Base-by-base conservation (phyloP, 2,113 vertebrate genomes). In the Syrrhaptes paradoxus region DNA sequence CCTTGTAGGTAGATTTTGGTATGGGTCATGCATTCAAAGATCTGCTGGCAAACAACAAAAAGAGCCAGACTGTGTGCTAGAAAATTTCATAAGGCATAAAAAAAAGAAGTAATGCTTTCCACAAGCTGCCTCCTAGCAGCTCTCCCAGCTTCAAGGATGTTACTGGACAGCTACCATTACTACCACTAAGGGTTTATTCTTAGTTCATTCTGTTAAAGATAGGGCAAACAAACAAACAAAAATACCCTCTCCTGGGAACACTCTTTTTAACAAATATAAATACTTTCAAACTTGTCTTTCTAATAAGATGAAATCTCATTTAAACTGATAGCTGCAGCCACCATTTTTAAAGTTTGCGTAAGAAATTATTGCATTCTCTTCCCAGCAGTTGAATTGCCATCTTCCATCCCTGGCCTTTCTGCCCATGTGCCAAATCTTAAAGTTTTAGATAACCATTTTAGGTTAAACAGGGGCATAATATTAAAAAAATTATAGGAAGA, bases 11-110 rank as follows among this genome's bases (percentile, higher is more conserved):
- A 91, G 67, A 77, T 96, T 90, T 95, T 84, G 15, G 17, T 89
- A 68, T 63, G 38, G 83, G 63, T 90, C 59, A 71, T 78, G 48
- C 34, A 41, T 83, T 90, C 74, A 72, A 82, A 90, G 87, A 71
- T 93, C 71, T 91, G 63, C 75, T 97, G 87, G 85, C 79, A 95
- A 51, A 90, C 86, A 88, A 66, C 24, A 87, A 94, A 78, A 91
- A 80, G 32, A 91, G 45, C 43, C 72, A 95, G 87, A 86, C 78
- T 81, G 43, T 48, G 62, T 80, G 78, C 51, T 86, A 83, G 85
- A 88, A 91, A 93, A 87, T 88, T 95, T 82, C 75, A 90, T 94
- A 84, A 94, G 79, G 51, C 43, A 73, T 45, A 77, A 51, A 77
- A 49, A 95, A 94, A 78, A 66, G 77, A 91, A 94, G 43, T 19